A percentile compares a stretch with the other conserved stretches of the same genome.
Evolutionary conservation across 2,113 vertebrate species (phyloP).

Genomic region (Rallus limicola): DNA sequence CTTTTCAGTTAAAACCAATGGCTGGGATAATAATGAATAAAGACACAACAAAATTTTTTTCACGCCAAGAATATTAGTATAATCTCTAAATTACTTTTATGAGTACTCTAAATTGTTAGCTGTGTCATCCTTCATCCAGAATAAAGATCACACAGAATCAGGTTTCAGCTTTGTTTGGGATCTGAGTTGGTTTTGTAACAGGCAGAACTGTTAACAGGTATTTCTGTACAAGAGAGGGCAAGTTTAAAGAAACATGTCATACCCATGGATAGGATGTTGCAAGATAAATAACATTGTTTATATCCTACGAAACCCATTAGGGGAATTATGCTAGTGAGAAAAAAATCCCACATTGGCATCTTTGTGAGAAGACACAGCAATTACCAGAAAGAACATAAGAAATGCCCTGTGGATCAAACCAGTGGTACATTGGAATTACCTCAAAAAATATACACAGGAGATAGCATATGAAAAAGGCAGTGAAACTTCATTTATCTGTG

Average conservation of each 20-base stretch:
- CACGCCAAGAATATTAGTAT: neutral
- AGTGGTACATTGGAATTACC: neutral
- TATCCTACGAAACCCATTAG: neutral
- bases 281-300: neutral
- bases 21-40: neutral
- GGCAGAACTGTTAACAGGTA: neutral
- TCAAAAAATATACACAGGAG: neutral
- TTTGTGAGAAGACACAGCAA: neutral
- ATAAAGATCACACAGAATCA: neutral
- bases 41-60: neutral
- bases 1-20: neutral
- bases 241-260: neutral
- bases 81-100: neutral
- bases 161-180: neutral
- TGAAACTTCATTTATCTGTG: neutral
- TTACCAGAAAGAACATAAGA: neutral
- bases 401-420: neutral
- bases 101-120: neutral
- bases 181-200: neutral
- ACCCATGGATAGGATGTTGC: neutral
- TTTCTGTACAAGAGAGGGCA: neutral
- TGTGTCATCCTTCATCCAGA: neutral
- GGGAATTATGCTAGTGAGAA: neutral
- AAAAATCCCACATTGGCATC: neutral
- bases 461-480: neutral